A percentile compares a stretch with the other conserved stretches of the same genome.
phyloP scores from a whole-genome alignment of 2,797 vertebrate genomes.

The Balearica regulorum region DNA sequence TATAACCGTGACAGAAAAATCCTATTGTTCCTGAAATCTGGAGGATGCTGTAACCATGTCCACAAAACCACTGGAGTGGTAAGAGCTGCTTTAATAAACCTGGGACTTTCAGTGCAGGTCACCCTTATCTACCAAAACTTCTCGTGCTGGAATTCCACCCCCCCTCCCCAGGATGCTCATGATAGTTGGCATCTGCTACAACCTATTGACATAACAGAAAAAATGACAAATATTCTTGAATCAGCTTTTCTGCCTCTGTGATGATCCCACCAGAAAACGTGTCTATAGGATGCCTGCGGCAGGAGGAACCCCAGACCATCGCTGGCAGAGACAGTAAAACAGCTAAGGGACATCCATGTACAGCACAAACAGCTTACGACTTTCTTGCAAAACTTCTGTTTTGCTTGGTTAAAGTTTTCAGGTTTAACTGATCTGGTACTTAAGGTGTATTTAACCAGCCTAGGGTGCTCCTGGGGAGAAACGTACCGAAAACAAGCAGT shows the following conservation, averaged over 20 bases:
- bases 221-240: neutral
- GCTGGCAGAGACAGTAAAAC: neutral
- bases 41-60: too few relatives aligned
- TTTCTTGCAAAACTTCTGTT: neutral
- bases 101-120: neutral
- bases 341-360: rapidly evolving
- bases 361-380: too few relatives aligned
- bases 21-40: neutral
- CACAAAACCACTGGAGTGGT: neutral
- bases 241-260: neutral
- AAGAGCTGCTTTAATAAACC: neutral
- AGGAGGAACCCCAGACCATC: neutral
- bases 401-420: neutral
- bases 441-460: neutral
- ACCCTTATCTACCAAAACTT: neutral
- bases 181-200: neutral
- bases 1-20: too few relatives aligned
- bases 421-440: neutral
- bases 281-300: too few relatives aligned
- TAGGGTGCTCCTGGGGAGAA: neutral
- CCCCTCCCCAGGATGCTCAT: neutral
- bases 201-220: too few relatives aligned
- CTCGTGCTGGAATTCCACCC: too few relatives aligned
- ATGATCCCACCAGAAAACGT: neutral
- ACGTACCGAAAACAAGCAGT: neutral